These are phyloP conservation scores for Euphonia xanthogaster DNA, from an alignment of 2,797 vertebrate species.

Conservation along the genomic window DNA sequence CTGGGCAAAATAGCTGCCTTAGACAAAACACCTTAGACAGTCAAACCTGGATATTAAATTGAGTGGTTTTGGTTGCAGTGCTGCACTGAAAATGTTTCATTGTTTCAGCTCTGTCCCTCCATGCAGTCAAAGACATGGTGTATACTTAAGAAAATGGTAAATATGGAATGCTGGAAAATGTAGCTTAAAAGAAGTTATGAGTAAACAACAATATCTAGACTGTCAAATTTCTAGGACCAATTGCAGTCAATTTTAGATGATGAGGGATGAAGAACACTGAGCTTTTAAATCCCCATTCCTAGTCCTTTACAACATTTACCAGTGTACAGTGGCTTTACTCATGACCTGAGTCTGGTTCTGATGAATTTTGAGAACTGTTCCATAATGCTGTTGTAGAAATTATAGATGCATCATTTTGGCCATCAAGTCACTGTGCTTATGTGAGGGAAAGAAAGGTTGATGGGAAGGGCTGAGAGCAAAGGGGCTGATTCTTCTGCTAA, in stretches of 20 bases:
- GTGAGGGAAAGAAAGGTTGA: background rate
- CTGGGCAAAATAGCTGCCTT: background rate
- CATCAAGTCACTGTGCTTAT: background rate
- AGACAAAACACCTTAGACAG: constrained; percentile 10
- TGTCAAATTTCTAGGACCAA: background rate
- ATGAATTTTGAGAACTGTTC: constrained; percentile 12
- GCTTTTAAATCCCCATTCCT: background rate
- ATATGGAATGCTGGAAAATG: background rate
- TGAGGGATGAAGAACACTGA: background rate
- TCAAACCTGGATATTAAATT: background rate
- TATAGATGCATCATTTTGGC: background rate
- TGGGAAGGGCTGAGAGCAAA: background rate
- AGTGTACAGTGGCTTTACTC: background rate
- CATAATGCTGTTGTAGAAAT: background rate
- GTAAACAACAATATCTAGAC: background rate
- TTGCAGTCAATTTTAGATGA: background rate
- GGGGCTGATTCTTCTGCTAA: background rate
- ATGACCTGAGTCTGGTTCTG: background rate
- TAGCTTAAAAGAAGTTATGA: background rate
- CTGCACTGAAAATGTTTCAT: background rate
- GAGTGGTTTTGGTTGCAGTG: background rate
- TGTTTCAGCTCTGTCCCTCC: background rate
- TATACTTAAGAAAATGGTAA: background rate
- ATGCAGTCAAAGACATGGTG: background rate
- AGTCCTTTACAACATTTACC: background rate